phyloP scores from a whole-genome alignment of 2,113 vertebrate species.

The Callipepla squamata region DNA sequence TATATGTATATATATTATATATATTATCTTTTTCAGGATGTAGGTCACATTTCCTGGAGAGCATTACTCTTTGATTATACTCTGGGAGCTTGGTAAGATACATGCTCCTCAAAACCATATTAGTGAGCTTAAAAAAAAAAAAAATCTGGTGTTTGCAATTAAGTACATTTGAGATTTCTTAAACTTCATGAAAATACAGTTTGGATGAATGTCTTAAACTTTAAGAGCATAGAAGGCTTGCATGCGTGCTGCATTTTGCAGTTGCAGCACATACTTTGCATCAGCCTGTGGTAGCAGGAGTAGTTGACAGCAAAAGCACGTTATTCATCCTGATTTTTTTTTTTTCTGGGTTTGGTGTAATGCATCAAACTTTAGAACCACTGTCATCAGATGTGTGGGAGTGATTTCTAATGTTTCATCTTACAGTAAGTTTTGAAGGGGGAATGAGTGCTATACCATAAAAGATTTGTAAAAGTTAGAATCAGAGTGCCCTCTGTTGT shows the following conservation, averaged over 20 bases:
- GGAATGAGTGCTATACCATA: rapidly evolving
- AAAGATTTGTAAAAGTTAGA: background rate
- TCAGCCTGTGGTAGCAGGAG: background rate
- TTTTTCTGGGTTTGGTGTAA: background rate
- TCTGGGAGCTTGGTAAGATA: rapidly evolving
- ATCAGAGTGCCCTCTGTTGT: background rate
- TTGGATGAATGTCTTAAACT: background rate
- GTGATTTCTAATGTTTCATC: background rate
- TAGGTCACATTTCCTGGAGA: background rate
- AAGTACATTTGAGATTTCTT: background rate
- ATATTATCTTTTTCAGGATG: background rate
- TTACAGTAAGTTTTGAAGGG: background rate
- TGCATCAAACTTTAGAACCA: background rate
- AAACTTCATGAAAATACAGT: rapidly evolving
- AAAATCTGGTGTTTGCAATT: background rate
- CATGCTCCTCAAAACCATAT: rapidly evolving
- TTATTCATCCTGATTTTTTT: background rate
- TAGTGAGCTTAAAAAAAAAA: background rate
- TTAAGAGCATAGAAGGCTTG: background rate
- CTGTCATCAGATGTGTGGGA: background rate
- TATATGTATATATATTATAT: too few species aligned
- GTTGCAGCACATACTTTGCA: background rate
- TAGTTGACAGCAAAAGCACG: background rate
- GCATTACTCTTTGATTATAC: background rate
- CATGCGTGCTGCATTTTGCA: rapidly evolving